Evolutionary conservation across 1,140 invertebrate species (phyloP).

Genomic region (Hylyphantes graminicola): DNA sequence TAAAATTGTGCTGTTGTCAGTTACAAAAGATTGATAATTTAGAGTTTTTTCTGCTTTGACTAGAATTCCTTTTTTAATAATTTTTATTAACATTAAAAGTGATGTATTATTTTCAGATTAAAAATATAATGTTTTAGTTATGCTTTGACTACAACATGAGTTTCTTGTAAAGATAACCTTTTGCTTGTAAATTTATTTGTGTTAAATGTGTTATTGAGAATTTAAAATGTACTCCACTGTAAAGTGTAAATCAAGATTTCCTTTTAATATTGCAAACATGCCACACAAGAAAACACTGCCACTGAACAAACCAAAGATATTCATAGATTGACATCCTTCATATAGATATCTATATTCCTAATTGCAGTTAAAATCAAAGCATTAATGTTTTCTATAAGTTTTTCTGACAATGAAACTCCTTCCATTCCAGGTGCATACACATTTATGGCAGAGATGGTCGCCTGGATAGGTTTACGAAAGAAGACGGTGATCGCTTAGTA

Average conservation of each 20-base stretch:
- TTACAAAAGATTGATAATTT: too few relatives aligned
- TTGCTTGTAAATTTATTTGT: neutral
- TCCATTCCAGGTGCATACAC: constrained; percentile 91
- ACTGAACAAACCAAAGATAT: too few relatives aligned
- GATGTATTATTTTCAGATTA: too few relatives aligned
- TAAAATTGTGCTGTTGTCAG: too few relatives aligned
- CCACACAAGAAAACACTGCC: neutral
- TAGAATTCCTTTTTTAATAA: too few relatives aligned
- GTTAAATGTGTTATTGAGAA: neutral
- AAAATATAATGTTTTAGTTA: too few relatives aligned
- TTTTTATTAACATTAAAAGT: too few relatives aligned
- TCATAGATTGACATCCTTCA: neutral
- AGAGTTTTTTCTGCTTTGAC: too few relatives aligned
- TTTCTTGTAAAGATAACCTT: neutral
- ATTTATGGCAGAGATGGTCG: constrained; percentile 93
- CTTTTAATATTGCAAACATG: neutral
- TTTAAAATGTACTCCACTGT: neutral
- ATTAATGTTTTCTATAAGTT: neutral
- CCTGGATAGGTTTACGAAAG: constrained; percentile 86
- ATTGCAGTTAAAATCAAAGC: neutral
- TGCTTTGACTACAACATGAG: too few relatives aligned
- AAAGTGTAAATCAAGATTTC: neutral
- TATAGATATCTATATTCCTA: neutral
- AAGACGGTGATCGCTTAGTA: constrained; percentile 93
- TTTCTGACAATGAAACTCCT: neutral